Base-by-base conservation (phyloP, 1,140 invertebrate species). In the Leptinotarsa lineolata region DNA sequence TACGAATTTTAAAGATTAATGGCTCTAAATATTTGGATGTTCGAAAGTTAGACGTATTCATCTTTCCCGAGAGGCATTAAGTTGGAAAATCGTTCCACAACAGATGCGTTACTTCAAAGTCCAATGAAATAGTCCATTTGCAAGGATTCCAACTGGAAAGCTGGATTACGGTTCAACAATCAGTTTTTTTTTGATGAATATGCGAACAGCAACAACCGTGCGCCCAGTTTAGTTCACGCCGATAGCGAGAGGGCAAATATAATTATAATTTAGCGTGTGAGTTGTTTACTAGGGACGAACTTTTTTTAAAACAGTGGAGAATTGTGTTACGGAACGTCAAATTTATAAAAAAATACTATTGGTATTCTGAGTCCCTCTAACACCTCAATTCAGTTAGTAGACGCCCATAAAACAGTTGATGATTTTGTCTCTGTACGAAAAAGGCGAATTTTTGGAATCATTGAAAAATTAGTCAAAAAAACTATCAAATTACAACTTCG, bases 1-100 rank as follows among this genome's bases (percentile, higher is more conserved):
- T 54, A 54, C 48, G 48, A 54, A 54, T 54, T 54, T 54, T 54
- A 6, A 54, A 54, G 48, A 54, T 54, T 54, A 54, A 54, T 54
- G 15, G 48, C 48, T 16, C 15, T 8, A 54, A 54, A 54, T 13
- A 54, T 54, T 54, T 54, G 16, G 48, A 54, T 54, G 48, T 54
- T 54, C 48, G 48, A 54, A 54, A 54, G 48, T 54, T 54, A 18
- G 48, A 54, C 16, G 48, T 54, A 54, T 54, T 18, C 48, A 54
- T 54, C 48, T 54, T 54, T 18, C 48, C 48, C 48, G 15, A 18
- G 48, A 8, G 48, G 48, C 16, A 54, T 54, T 54, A 16, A 54
- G 48, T 54, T 18, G 48, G 48, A 54, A 54, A 54, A 54, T 54
- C 48, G 48, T 54, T 54, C 48, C 48, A 54, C 48, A 54, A 54